Percentiles rank a stretch among this genome's conserved stretches.
Evolutionary conservation across 2,888 invertebrate species (phyloP).

Genomic region (Agrypnus murinus): DNA sequence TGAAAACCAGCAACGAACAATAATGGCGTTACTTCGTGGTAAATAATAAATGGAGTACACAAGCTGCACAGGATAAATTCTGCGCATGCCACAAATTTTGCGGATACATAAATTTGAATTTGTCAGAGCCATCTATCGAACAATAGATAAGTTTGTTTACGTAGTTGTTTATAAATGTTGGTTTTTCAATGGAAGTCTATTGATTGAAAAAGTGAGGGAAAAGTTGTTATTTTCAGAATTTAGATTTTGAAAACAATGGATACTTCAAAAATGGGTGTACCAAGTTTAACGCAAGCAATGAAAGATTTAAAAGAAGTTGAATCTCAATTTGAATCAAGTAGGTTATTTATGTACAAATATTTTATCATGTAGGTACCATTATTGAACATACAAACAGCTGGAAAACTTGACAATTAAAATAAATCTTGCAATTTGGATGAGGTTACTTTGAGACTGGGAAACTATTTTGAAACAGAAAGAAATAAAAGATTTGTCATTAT

Average conservation of each 20-base stretch:
- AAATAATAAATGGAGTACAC: slow-evolving; percentile 53
- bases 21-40: slow-evolving; percentile 55
- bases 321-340: slow-evolving; percentile 2
- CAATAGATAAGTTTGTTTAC: not conserved
- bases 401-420: too few species aligned
- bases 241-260: slow-evolving; percentile 10
- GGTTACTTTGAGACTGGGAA: too few species aligned
- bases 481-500: too few species aligned
- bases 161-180: not conserved
- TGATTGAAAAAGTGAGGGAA: too few species aligned
- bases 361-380: too few species aligned
- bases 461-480: too few species aligned
- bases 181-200: too few species aligned
- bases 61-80: slow-evolving; percentile 1
- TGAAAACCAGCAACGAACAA: slow-evolving; percentile 52
- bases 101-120: not conserved
- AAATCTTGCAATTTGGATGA: too few species aligned
- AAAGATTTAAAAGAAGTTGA: slow-evolving; percentile 31
- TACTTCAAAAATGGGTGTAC: slow-evolving; percentile 2
- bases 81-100: slow-evolving; percentile 23
- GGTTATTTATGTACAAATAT: too few species aligned
- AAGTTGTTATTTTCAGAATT: too few species aligned
- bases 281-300: slow-evolving; percentile 12
- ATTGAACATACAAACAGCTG: too few species aligned
- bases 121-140: slow-evolving; percentile 20